Base-by-base conservation (phyloP, 2,888 invertebrate species). In the Encarsia formosa region DNA sequence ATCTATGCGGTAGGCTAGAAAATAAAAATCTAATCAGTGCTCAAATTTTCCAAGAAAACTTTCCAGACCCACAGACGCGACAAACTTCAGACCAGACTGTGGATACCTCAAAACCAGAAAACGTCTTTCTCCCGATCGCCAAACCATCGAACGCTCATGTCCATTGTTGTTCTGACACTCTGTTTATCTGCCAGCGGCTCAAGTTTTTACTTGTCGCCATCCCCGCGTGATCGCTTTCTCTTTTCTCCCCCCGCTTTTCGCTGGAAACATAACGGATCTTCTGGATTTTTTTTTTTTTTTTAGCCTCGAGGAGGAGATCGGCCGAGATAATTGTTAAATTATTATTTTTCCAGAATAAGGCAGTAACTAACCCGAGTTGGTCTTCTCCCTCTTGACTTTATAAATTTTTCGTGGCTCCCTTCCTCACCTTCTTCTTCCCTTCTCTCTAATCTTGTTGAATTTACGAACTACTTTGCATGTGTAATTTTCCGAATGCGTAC, bases 281-380 rank as follows among this genome's bases (percentile, higher is more conserved):
- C 15, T 15, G 34, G 8, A 8, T 3, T 8, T 8, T 18, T 18
- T 15, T 16, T 16, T 35, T 3, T 35, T 35, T 15, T 15, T 35
- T 35, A 5, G 8, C 16, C 16, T 35, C 8, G n/a, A 15, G n/a
- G 16, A 23, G 13, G 24, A 53, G 53, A 55, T 53, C 45, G 45
- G 43, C 15, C 38, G 54, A 68, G 69, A 68, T 69, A 68, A 65
- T 65, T 63, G 63, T 59, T 64, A 65, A 69, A 66, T 68, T 69
- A 68, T 68, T 63, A 65, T 67, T 66, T 69, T 66, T 59, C 61
- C 62, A 56, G 54, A 50, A 57, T 53, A 49, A 52, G 54, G 56
- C 56, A 63, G 61, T 66, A 64, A 68, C 61, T 67, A 66, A 69
- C 60, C 49, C 59, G 44, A 13, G 38, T 19, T 4, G 45, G 8